Percentiles rank a stretch among this genome's conserved stretches.
Conservation (phyloP, 1,140 invertebrate genomes). For the Drosophila rufa region DNA sequence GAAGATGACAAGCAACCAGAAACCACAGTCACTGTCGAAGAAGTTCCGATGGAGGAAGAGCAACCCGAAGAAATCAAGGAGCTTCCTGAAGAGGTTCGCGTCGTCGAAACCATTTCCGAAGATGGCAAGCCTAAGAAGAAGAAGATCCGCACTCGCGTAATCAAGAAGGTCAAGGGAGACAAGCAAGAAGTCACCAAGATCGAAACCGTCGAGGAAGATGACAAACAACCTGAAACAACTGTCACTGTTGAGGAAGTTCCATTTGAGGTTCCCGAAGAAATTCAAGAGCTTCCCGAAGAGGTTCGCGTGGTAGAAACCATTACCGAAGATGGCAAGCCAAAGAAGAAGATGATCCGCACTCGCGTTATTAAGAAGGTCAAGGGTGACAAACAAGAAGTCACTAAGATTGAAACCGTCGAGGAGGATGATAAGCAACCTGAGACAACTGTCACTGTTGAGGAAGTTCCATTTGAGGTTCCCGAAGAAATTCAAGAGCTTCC, state of each 20-base stretch:
- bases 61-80: slow-evolving; percentile 12
- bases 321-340: slow-evolving; percentile 18
- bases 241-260: slow-evolving; percentile 15
- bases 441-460: slow-evolving; percentile 13
- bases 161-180: slow-evolving; percentile 32
- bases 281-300: slow-evolving; percentile 23
- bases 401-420: slow-evolving; percentile 33
- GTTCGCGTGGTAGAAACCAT: slow-evolving; percentile 10
- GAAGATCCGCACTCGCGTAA: slow-evolving; percentile 27
- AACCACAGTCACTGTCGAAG: slow-evolving; percentile 18
- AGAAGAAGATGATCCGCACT: slow-evolving; percentile 31
- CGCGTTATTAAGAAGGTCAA: slow-evolving; percentile 29
- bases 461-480: slow-evolving; percentile 4
- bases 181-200: slow-evolving; percentile 32
- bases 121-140: slow-evolving; percentile 26
- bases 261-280: not conserved
- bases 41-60: not conserved
- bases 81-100: slow-evolving; percentile 21
- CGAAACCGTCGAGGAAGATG: slow-evolving; percentile 31
- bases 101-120: slow-evolving; percentile 10
- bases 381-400: slow-evolving; percentile 29
- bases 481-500: slow-evolving; percentile 7
- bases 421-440: slow-evolving; percentile 19
- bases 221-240: slow-evolving; percentile 12
- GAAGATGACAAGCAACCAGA: slow-evolving; percentile 23